phyloP scores from a whole-genome alignment of 2,888 invertebrate species.

The Oligia latruncula region DNA sequence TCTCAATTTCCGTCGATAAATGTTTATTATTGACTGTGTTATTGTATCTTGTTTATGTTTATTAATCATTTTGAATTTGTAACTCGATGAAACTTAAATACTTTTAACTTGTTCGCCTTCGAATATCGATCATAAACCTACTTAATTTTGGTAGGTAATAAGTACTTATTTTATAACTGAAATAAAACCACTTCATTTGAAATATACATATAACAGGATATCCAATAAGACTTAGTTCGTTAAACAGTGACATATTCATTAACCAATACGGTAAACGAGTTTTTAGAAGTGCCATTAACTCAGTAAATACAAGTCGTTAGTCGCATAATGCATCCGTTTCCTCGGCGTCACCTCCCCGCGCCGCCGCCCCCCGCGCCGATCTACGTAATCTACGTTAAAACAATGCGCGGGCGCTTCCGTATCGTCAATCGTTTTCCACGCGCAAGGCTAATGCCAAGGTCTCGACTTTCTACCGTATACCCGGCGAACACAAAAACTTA shows the following conservation, averaged over 20 bases:
- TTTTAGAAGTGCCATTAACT: constrained; percentile 63
- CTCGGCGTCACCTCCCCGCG: constrained; percentile 58
- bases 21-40: constrained; percentile 70
- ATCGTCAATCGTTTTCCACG: constrained; percentile 85
- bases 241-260: constrained; percentile 59
- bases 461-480: constrained; percentile 83
- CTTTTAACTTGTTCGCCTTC: constrained; percentile 20
- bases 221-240: constrained; percentile 37
- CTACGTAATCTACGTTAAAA: constrained; percentile 81
- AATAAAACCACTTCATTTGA: constrained; percentile 22
- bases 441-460: constrained; percentile 89
- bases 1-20: constrained; percentile 63
- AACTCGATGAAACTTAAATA: constrained; percentile 24
- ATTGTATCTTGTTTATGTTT: constrained; percentile 60
- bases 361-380: constrained; percentile 56
- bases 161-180: neutral
- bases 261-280: constrained; percentile 57
- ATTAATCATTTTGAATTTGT: constrained; percentile 22
- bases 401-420: constrained; percentile 86
- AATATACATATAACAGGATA: constrained; percentile 46
- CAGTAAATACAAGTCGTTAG: constrained; percentile 67
- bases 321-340: constrained; percentile 75
- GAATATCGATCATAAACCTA: constrained; percentile 15
- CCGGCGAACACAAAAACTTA: constrained; percentile 60
- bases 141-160: neutral